These are phyloP conservation scores for Myotis findleyi DNA, from an alignment of 2,797 vertebrate species.

Conservation along the genomic window DNA sequence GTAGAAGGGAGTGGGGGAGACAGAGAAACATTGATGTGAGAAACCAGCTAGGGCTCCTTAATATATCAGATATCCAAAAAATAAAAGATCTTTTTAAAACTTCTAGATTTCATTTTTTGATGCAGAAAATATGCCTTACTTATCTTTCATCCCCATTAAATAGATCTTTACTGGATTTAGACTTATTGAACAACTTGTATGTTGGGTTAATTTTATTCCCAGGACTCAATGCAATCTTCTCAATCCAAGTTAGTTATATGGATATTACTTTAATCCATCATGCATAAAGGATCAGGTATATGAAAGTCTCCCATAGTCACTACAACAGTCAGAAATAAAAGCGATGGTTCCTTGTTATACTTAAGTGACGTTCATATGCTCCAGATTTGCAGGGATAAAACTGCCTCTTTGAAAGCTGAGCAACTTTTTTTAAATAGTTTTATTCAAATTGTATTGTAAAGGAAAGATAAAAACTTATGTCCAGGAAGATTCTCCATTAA, in stretches of 20 bases:
- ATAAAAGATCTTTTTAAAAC: not conserved
- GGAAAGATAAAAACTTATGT: constrained; percentile 1
- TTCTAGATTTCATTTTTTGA: constrained; percentile 7
- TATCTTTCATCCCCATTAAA: not conserved
- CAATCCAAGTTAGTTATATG: constrained; percentile 11
- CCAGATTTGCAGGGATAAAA: not conserved
- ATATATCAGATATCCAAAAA: not conserved
- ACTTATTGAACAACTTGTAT: not conserved
- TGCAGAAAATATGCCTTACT: not conserved
- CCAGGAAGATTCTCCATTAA: not conserved
- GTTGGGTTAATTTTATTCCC: constrained; percentile 7
- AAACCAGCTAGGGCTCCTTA: too few species aligned
- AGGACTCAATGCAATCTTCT: constrained; percentile 1
- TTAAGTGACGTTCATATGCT: not conserved
- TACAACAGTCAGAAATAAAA: not conserved
- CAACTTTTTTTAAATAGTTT: not conserved
- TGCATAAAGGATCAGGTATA: not conserved
- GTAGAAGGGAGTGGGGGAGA: too few species aligned
- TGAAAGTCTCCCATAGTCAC: not conserved
- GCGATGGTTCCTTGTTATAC: not conserved
- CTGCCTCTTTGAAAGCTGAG: not conserved
- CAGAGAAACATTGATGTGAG: too few species aligned
- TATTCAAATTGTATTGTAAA: constrained; percentile 10
- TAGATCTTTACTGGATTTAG: not conserved
- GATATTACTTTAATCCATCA: constrained; percentile 15